Base-by-base conservation (phyloP, 1,140 invertebrate species). In the Zaprionus vittiger region DNA sequence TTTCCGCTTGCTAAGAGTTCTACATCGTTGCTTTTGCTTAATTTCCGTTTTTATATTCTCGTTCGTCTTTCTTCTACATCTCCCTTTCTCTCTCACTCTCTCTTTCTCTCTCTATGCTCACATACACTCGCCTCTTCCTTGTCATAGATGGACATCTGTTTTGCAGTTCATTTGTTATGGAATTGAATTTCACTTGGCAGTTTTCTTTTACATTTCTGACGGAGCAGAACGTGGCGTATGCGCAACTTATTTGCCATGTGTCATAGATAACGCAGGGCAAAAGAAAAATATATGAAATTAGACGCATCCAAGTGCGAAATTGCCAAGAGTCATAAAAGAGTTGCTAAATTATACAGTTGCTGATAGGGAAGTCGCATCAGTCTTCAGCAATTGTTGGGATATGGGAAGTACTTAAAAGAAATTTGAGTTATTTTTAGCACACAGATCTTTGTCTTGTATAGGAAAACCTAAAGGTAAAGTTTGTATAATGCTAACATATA, bases 121-220 rank as follows among this genome's bases (percentile, higher is more conserved):
- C 77, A 54, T 47, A 15, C 34, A 24, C 52, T 38, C 31, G 34
- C 5, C 63, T 52, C 20, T n/a, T 24, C n/a, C 17, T 22, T 20
- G 37, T 44, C 14, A 41, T 41, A 82, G 68, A 73, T 89, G 83
- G 81, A 81, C 84, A 87, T 89, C 81, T 83, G 80, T 83, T 89
- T 81, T 81, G 71, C 83, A 89, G 77, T 87, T 87, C 81, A 87
- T 84, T 87, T 89, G 84, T 87, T 74, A 89, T 84, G 73, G 81
- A 83, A 87, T 87, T 81, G 73, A 87, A 87, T 87, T 83, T 80
- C 59, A 73, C 73, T 83, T 67, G 24, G 55, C 37, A 72, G 41
- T 66, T 68, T 73, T 76, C 54, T 60, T 62, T 47, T 49, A 22
- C 47, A 71, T 65, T 56, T 44, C 62, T 52, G 28, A 44, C 60